Base-by-base conservation (phyloP, 1,140 invertebrate species). In the Drosophila kikkawai region DNA sequence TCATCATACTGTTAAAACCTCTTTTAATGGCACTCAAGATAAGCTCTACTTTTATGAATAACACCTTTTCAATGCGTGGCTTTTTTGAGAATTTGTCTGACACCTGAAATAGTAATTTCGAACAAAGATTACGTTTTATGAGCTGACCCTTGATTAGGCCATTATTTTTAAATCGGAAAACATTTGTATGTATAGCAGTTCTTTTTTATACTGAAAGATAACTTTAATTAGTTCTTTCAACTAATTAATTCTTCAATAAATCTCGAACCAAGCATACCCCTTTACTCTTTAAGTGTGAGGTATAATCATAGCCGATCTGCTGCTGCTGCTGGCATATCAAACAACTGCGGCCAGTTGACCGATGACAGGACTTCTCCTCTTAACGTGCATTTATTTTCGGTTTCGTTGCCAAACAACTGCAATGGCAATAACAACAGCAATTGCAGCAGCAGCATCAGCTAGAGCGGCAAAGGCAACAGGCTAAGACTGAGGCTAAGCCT, bases 321-420 rank as follows among this genome's bases (percentile, higher is more conserved):
- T 56, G 65, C 44, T 36, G 69, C 48, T 47, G 69, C 48, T 86
- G 75, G 74, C 77, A 88, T 83, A 84, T 87, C 83, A 87, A 87
- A 75, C 84, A 87, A 87, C 84, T 84, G 84, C 60, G 77, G 63
- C 77, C 76, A 80, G 84, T 79, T 84, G 80, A 90, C 74, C 85
- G 85, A 69, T 88, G 85, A 90, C 84, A 88, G 84, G 77, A 84
- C 70, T 78, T 67, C 61, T 44, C 75, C 74, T 59, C 74, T 83
- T 83, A 75, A 74, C 78, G 80, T 90, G 80, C 84, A 88, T 88
- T 88, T 90, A 81, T 88, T 88, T 88, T 88, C 85, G 78, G 68
- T 88, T 88, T 88, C 85, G 74, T 90, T 88, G 56, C 48, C 75
- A 78, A 78, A 69, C 55, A 78, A 68, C 56, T 64, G 64, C 80